phyloP scores from a whole-genome alignment of 2,888 invertebrate species.

The Cataglyphis cursor region DNA sequence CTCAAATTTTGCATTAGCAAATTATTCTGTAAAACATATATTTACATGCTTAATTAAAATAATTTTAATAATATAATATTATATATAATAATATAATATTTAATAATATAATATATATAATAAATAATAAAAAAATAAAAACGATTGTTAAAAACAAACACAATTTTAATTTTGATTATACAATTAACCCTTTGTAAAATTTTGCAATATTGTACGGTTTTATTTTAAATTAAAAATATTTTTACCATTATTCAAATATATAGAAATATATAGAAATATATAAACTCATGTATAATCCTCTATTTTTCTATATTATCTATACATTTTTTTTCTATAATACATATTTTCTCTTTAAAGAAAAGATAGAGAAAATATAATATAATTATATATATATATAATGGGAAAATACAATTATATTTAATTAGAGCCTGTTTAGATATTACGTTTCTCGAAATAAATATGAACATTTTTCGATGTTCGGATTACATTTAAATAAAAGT shows the following conservation, averaged over 20 bases:
- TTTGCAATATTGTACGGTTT: neutral
- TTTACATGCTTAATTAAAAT: constrained; percentile 4
- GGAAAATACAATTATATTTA: constrained; percentile 7
- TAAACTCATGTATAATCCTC: no score
- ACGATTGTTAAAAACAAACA: neutral
- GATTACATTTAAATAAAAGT: neutral
- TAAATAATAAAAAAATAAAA: neutral
- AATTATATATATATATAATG: neutral
- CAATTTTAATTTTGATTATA: neutral
- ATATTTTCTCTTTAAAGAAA: no score
- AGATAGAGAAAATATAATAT: no score
- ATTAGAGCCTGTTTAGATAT: neutral
- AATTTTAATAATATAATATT: neutral
- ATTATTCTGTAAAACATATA: constrained; percentile 9
- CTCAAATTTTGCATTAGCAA: constrained; percentile 15
- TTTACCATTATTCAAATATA: neutral
- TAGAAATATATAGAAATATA: neutral
- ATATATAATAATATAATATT: neutral
- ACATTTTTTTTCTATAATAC: no score
- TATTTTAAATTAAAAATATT: neutral
- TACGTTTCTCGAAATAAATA: neutral
- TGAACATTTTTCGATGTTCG: neutral
- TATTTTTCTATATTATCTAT: no score
- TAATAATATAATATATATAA: neutral
- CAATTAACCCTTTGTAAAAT: neutral